Evolutionary conservation across 2,888 invertebrate species (phyloP).

Genomic region (Agrochola macilenta): DNA sequence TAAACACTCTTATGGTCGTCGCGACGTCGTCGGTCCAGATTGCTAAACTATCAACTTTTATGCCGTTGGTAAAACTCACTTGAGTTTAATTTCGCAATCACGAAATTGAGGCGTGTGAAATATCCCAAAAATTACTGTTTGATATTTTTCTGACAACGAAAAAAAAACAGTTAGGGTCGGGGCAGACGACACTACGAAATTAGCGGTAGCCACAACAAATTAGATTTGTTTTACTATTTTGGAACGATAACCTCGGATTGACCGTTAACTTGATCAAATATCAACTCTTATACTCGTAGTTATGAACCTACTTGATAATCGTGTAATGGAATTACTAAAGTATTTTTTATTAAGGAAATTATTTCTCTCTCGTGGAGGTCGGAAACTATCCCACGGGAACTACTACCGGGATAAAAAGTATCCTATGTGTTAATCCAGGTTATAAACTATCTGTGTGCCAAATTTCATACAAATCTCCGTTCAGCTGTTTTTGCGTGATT

Average conservation of each 20-base stretch:
- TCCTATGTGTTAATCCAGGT: too few species aligned
- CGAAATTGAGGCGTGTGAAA: slow-evolving; percentile 43
- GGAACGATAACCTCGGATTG: slow-evolving; percentile 41
- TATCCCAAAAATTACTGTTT: slow-evolving; percentile 5
- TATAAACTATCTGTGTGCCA: too few species aligned
- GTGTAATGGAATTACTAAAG: background rate
- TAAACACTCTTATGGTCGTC: too few species aligned
- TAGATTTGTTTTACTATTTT: slow-evolving; percentile 61
- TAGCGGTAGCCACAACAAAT: slow-evolving; percentile 48
- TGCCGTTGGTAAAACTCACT: background rate
- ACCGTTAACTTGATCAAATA: slow-evolving; percentile 39
- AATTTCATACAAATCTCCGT: too few species aligned
- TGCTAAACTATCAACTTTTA: background rate
- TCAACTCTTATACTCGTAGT: too few species aligned
- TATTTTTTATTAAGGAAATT: too few species aligned
- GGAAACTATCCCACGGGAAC: too few species aligned
- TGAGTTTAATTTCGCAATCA: background rate
- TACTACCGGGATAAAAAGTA: too few species aligned
- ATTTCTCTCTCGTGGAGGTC: too few species aligned
- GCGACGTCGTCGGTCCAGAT: too few species aligned
- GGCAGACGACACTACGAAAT: slow-evolving; percentile 42
- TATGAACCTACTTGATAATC: background rate
- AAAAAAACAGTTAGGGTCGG: slow-evolving; percentile 56
- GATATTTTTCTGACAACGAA: slow-evolving; percentile 13
- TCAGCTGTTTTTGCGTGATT: too few species aligned